Base-by-base conservation (phyloP, 2,888 invertebrate genomes). In the Anorthoa munda region DNA sequence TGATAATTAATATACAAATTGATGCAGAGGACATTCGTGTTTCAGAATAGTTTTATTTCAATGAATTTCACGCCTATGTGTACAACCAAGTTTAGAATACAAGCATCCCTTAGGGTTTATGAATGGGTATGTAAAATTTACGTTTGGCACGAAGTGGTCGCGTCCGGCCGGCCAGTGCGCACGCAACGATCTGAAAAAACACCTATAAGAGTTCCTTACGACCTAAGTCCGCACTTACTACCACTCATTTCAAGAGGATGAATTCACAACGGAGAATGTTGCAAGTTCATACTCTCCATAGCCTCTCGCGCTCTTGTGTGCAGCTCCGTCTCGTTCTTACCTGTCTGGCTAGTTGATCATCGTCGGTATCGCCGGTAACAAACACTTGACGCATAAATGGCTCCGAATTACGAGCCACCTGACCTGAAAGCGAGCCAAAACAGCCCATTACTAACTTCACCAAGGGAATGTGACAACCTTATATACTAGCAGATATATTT, bases 361-460 rank as follows among this genome's bases (percentile, higher is more conserved):
- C 97, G 82, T 97, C 95, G 87, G 96, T 96, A 90, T 97, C 97
- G 75, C 98, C 98, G 75, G 97, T 97, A 77, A 98, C 97, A 93
- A 98, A 98, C 86, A 99, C 99, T 97, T 99, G 99, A 88, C 99
- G 97, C 97, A 99, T 99, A 92, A 98, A 97, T 55, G 99, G 99
- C 96, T 99, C 99, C 89, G 98, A 98, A 95, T 98, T 98, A 90
- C 98, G 97, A 73, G 99, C 99, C 90, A 99, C 99, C 86, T 98
- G 97, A 86, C 99, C 96, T 96, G 96, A 91, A 95, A 96, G 92
- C 89, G 93, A 95, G 91, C 90, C 93, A 94, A 95, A 95, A 93
- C 79, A 85, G 90, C 89, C 92, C 89, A 90, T 95, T 94, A 94
- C 91, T 92, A 85, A 89, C 89, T 90, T 88, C 77, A 86, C 88